Evolutionary conservation across 92 coral and sea anemone genomes (phyloP), one percentile per base, ranked within the genome.

Genomic region (Epizoanthus scotinus): DNA sequence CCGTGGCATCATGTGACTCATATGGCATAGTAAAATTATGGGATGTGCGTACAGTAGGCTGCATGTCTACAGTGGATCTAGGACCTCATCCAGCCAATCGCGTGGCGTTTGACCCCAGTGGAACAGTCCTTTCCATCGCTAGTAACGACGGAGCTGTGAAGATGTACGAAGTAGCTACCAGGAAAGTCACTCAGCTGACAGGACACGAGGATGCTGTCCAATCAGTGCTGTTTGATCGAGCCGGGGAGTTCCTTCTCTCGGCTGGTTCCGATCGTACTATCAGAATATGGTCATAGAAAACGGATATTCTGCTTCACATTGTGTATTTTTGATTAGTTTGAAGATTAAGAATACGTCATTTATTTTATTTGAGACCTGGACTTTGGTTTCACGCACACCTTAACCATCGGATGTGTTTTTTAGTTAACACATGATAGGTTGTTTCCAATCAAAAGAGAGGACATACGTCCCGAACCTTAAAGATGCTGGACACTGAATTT

Each of bases 51-150:
- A 91, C 93, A 21, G 98, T 96, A 0, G 92, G 94, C 18, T 96
- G 98, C 73, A 90, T 96, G 94, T 82, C 96, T n/a, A 91, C 97
- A 29, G 29, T 85, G 62, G 98, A 96, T 87, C 91, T 96, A 8
- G 99, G 99, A 18, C 99, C 99, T 14, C 93, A 96, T 67, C 99
- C 99, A 31, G 96, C 97, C 57, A 96, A 96, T 83, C 99, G 98
- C 5, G 94, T 96, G 47, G 94, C 94, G 44, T 96, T 96, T 81
- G 99, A 96, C 79, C 98, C 99, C 12, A 93, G 99, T 25, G 95
- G 98, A 12, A 87, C 94, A 14, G 99, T 96, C 15, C 94, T 96
- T n/a, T 90, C 98, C 5, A 91, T 96, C 66, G 99, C 98, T 52
- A 91, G 99, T 70, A 96, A 96, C 64, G 99, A 96, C 67, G 99